Evolutionary conservation across 1,140 invertebrate genomes (phyloP).

Genomic region (Hycleus cichorii): DNA sequence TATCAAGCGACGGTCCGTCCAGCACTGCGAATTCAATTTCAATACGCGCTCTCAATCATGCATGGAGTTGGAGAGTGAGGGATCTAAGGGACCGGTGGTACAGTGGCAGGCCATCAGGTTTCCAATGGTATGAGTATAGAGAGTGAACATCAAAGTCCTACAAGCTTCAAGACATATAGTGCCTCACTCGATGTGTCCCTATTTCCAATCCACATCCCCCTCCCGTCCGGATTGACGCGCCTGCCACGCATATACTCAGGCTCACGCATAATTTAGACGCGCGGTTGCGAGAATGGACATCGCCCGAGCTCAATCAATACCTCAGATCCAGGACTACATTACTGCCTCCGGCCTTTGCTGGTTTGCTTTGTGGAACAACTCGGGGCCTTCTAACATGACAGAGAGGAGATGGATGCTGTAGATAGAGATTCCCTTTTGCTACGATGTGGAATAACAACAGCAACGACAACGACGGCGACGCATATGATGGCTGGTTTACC

Average conservation of each 20-base stretch:
- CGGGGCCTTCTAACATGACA: constrained; percentile 6
- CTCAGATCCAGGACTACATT: constrained; percentile 35
- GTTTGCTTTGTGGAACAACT: constrained; percentile 16
- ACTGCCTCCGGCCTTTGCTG: constrained; percentile 22
- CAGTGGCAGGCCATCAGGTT: constrained; percentile 1
- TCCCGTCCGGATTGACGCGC: constrained; percentile 35
- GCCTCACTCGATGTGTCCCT: constrained; percentile 1
- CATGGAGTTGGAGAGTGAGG: constrained; percentile 30
- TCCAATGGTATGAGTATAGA: background rate
- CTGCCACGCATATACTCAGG: constrained; percentile 40
- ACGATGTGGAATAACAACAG: background rate
- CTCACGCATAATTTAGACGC: constrained; percentile 41
- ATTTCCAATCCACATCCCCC: constrained; percentile 10
- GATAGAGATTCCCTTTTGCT: constrained; percentile 3
- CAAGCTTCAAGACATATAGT: constrained; percentile 26
- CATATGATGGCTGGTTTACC: background rate
- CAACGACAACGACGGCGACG: background rate
- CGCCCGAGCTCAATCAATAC: constrained; percentile 41
- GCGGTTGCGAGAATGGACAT: constrained; percentile 39
- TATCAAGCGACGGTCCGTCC: constrained; percentile 19
- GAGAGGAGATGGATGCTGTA: constrained; percentile 6
- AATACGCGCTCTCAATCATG: constrained; percentile 41
- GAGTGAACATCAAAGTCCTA: constrained; percentile 36
- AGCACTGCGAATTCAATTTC: constrained; percentile 40
- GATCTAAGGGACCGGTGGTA: constrained; percentile 2